Evolutionary conservation across 2,797 vertebrate species (phyloP), one percentile per base, ranked within the genome.

Genomic region (Chaunax sp.): DNA sequence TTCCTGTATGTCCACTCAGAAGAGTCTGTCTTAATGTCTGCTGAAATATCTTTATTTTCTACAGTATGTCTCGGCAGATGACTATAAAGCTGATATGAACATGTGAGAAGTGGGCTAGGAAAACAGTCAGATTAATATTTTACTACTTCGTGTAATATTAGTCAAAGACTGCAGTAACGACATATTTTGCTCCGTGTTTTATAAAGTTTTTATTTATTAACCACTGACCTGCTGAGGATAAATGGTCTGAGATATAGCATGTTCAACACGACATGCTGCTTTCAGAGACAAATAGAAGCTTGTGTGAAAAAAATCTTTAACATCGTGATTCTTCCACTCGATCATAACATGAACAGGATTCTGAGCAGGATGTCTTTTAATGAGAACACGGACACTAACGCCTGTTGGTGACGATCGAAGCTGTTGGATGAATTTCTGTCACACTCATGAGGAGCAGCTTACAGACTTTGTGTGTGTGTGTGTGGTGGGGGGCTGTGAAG

Each of bases 391-490:
- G 11, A 28, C 23, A 16, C 1, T 13, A 40, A 18, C 38, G 23
- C 46, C 43, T 53, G 70, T 22, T 26, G n/a, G 22, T 46, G 61
- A 14, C 40, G 54, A 28, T 23, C n/a, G 18, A 0, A 6, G 38
- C 47, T 63, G 50, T 8, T 43, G 37, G 37, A 22, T 62, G 50
- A 15, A 22, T 22, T 55, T 66, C 50, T 63, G 47, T 67, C 61
- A 45, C 49, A 38, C 33, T 65, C 62, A 46, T 56, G 66, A 65
- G n/a, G 49, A 54, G 44, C 46, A 47, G 47, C 51, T 62, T 45
- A 47, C 66, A 72, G 26, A 59, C 65, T 30, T 41, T 49, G 66
- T 26, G 63, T 51, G 66, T 54, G 67, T 61, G 61, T 56, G 22
- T 28, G 35, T 26, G 56, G 51, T 14, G 50, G 19, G 22, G 40